phyloP scores from a whole-genome alignment of 1,140 invertebrate genomes.

The Micrasema minimum region DNA sequence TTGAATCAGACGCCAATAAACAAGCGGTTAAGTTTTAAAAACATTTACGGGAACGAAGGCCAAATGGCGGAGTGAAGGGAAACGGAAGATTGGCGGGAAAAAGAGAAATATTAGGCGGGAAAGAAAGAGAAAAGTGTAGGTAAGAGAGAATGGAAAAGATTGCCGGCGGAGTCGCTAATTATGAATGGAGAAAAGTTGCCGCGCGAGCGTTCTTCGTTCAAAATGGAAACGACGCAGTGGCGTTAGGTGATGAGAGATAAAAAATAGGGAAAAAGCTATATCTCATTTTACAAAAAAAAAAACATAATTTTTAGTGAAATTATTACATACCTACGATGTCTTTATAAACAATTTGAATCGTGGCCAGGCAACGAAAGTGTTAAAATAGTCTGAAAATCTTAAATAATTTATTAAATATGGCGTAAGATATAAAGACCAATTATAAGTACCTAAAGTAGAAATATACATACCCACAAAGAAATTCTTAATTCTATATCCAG shows the following conservation, averaged over 20 bases:
- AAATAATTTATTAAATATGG: too few species aligned
- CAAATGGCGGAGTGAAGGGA: slow-evolving; percentile 2
- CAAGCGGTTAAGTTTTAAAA: slow-evolving; percentile 37
- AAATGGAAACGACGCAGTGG: slow-evolving; percentile 46
- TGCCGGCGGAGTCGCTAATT: slow-evolving; percentile 54
- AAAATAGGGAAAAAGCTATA: too few species aligned
- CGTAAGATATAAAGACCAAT: too few species aligned
- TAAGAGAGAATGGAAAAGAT: slow-evolving; percentile 51
- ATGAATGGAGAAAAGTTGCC: slow-evolving; percentile 55
- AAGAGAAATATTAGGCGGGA: slow-evolving; percentile 36
- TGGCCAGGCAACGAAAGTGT: too few species aligned
- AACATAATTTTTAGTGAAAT: too few species aligned
- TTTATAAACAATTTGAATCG: too few species aligned
- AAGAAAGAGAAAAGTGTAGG: slow-evolving; percentile 49
- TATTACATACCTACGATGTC: too few species aligned
- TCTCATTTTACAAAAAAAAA: too few species aligned
- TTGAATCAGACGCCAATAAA: slow-evolving; percentile 35
- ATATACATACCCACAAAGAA: too few species aligned
- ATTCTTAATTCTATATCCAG: too few species aligned
- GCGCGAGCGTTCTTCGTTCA: slow-evolving; percentile 41
- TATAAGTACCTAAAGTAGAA: too few species aligned
- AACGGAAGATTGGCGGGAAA: slow-evolving; percentile 20
- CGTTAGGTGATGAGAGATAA: slow-evolving; percentile 3
- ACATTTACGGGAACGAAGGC: slow-evolving; percentile 33
- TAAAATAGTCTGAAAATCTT: too few species aligned